phyloP scores from a whole-genome alignment of 2,113 vertebrate genomes.

The Brachypteracias leptosomus region DNA sequence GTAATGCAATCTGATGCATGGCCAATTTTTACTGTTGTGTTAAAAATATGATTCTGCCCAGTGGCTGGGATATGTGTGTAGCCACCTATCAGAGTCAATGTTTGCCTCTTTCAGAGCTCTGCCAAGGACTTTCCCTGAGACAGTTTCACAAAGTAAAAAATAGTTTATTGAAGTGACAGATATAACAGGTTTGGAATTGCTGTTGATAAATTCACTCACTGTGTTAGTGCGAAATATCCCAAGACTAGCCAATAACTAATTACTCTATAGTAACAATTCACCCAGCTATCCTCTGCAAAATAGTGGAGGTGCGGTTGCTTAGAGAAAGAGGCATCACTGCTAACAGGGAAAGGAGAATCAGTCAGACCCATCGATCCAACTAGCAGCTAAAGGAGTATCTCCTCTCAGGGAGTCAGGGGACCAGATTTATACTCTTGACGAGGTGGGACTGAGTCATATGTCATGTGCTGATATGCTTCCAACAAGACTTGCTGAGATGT shows the following conservation, averaged over 20 bases:
- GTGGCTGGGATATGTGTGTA: neutral
- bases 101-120: neutral
- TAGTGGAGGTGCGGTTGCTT: neutral
- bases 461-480: neutral
- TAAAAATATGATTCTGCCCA: neutral
- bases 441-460: neutral
- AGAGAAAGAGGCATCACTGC: neutral
- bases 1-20: neutral
- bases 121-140: neutral
- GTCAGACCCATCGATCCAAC: neutral
- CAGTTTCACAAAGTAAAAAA: neutral
- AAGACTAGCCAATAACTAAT: neutral
- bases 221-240: neutral
- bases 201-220: neutral
- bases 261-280: neutral
- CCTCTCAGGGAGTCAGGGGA: neutral
- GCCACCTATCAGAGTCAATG: too few relatives aligned
- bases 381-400: neutral
- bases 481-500: neutral
- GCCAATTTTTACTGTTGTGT: neutral
- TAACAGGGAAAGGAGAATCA: neutral
- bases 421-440: neutral
- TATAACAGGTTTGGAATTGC: neutral
- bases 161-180: neutral
- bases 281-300: neutral